phyloP scores from a whole-genome alignment of 2,888 invertebrate species.

The Chrysodeixis includens region DNA sequence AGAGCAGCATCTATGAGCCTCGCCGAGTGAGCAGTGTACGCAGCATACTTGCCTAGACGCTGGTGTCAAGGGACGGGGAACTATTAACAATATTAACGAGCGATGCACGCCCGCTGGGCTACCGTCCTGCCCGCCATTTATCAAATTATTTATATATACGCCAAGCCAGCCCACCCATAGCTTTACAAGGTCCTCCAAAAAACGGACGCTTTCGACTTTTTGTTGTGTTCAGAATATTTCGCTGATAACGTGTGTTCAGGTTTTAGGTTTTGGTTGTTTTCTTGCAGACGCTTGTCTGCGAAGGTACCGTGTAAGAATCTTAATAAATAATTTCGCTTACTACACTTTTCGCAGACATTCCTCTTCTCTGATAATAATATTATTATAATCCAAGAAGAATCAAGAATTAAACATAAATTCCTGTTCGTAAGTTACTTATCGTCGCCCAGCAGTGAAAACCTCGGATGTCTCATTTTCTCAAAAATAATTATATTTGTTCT shows the following conservation, averaged over 20 bases:
- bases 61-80: slow-evolving; percentile 60
- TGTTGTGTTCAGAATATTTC: slow-evolving; percentile 36
- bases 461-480: no score
- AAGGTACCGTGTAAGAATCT: slow-evolving; percentile 6
- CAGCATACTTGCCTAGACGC: slow-evolving; percentile 32
- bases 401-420: neutral
- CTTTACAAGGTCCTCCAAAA: slow-evolving; percentile 64
- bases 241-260: slow-evolving; percentile 45
- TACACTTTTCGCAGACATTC: neutral
- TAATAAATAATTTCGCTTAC: neutral
- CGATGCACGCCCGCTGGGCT: slow-evolving; percentile 76
- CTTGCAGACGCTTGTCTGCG: slow-evolving; percentile 19
- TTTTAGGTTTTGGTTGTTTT: slow-evolving; percentile 31
- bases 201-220: slow-evolving; percentile 49
- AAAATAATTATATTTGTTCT: no score
- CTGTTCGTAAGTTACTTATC: neutral
- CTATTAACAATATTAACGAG: slow-evolving; percentile 77
- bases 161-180: slow-evolving; percentile 68
- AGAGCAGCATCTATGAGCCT: neutral
- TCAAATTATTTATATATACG: slow-evolving; percentile 82
- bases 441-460: no score
- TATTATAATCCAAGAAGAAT: neutral
- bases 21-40: neutral
- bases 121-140: slow-evolving; percentile 76
- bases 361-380: neutral